These are phyloP conservation scores for Onchidella celtica DNA, from an alignment of 2,888 invertebrate species.

Conservation along the genomic window DNA sequence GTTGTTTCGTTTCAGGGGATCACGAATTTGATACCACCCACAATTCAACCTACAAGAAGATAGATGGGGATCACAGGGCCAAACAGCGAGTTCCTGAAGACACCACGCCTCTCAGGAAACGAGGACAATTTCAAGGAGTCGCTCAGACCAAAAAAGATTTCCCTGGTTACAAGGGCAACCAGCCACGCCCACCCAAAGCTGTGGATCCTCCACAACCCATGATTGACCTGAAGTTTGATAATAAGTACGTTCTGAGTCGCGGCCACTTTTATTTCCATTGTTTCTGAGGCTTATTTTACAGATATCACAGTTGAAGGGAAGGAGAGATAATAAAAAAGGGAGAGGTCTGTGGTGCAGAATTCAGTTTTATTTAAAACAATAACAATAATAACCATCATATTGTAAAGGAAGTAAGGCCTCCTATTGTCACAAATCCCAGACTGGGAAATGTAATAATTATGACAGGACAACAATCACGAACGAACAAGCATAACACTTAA, in stretches of 20 bases:
- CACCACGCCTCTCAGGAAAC: constrained; percentile 45
- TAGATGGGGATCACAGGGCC: constrained; percentile 66
- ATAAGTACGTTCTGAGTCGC: constrained; percentile 73
- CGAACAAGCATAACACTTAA: too few relatives aligned
- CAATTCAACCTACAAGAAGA: constrained; percentile 67
- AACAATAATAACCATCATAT: too few relatives aligned
- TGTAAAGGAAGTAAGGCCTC: too few relatives aligned
- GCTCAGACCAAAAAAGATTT: constrained; percentile 73
- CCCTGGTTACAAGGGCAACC: constrained; percentile 62
- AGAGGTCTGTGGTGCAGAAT: too few relatives aligned
- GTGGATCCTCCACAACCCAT: constrained; percentile 73
- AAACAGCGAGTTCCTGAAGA: constrained; percentile 59
- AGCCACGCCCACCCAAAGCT: constrained; percentile 66
- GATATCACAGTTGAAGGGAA: too few relatives aligned
- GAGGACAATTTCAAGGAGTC: constrained; percentile 66
- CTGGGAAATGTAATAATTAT: too few relatives aligned
- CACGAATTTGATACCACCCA: constrained; percentile 71
- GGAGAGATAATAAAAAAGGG: too few relatives aligned
- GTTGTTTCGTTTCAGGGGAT: constrained; percentile 65
- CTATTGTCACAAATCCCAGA: too few relatives aligned
- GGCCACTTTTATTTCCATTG: too few relatives aligned
- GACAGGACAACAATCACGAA: too few relatives aligned
- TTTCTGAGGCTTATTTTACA: too few relatives aligned
- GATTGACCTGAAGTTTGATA: constrained; percentile 74
- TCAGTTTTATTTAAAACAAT: too few relatives aligned